Conservation (phyloP, 2,888 invertebrate species). For the Thymelicus sylvestris region DNA sequence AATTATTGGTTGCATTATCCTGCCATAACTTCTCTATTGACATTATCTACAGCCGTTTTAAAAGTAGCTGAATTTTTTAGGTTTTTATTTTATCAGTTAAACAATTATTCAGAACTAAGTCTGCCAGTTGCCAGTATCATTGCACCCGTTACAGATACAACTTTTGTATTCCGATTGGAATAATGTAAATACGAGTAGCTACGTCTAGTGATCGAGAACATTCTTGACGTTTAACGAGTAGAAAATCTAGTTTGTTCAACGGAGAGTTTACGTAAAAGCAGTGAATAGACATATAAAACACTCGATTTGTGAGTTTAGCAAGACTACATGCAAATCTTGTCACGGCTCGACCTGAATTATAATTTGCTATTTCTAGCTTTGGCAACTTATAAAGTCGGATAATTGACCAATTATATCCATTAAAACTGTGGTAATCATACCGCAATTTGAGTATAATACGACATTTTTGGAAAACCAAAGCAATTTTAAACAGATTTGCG, state of each 20-base stretch:
- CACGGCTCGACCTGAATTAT: constrained; percentile 78
- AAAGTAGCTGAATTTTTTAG: no score
- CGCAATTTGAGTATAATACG: constrained; percentile 57
- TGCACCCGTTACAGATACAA: constrained; percentile 25
- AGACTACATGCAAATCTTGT: constrained; percentile 78
- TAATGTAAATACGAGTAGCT: constrained; percentile 41
- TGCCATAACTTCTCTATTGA: constrained; percentile 4
- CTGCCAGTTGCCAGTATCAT: constrained; percentile 14
- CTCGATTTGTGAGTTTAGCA: constrained; percentile 58
- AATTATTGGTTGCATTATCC: constrained; percentile 38
- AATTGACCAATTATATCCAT: constrained; percentile 72
- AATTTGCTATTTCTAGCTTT: constrained; percentile 60
- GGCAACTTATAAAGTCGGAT: constrained; percentile 48
- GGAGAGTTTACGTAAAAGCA: constrained; percentile 62
- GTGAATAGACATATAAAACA: constrained; percentile 68
- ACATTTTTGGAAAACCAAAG: constrained; percentile 61
- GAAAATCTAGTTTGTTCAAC: constrained; percentile 52
- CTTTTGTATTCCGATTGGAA: constrained; percentile 40
- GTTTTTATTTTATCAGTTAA: no score
- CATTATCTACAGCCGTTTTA: neutral
- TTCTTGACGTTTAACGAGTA: constrained; percentile 55
- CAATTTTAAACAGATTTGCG: constrained; percentile 80
- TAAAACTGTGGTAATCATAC: constrained; percentile 65
- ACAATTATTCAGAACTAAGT: no score
- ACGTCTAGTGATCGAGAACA: constrained; percentile 48